Evolutionary conservation across 2,888 invertebrate genomes (phyloP).

Genomic region (Iselma pallidipennis): DNA sequence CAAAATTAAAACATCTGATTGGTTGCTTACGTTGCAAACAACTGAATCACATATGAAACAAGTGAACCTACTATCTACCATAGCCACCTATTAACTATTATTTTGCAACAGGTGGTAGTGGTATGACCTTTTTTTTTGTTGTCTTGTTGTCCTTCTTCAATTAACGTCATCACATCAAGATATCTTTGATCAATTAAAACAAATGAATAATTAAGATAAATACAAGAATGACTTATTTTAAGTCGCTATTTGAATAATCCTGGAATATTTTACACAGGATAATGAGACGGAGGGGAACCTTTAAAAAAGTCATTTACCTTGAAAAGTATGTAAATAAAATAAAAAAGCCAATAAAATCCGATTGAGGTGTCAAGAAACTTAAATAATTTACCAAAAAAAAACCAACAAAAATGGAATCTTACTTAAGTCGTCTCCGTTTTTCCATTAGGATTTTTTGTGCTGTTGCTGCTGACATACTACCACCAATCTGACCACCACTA

Average conservation of each 20-base stretch:
- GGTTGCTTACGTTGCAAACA: background rate
- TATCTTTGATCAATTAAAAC: background rate
- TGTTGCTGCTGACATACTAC: conserved; percentile 31
- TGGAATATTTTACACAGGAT: too few relatives aligned
- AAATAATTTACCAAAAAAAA: conserved; percentile 1
- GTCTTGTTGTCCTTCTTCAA: background rate
- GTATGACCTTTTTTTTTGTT: background rate
- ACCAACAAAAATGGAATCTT: conserved; percentile 32
- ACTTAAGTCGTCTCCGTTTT: conserved; percentile 50
- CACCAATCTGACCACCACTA: conserved; percentile 50
- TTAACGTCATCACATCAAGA: background rate
- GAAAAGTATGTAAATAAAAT: background rate
- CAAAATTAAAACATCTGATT: background rate
- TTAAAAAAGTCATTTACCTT: background rate
- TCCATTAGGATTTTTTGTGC: conserved; percentile 46
- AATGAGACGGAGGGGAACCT: too few relatives aligned
- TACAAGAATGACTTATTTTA: too few relatives aligned
- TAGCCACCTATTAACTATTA: too few relatives aligned
- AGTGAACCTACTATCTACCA: background rate
- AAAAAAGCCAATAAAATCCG: background rate
- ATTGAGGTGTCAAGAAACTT: background rate
- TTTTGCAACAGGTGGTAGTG: conserved; percentile 18
- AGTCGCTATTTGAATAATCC: background rate
- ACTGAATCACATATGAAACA: background rate
- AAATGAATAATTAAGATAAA: background rate